Evolutionary conservation across 2,113 vertebrate genomes (phyloP), one percentile per base, ranked within the genome.

Genomic region (Albula glossodonta): DNA sequence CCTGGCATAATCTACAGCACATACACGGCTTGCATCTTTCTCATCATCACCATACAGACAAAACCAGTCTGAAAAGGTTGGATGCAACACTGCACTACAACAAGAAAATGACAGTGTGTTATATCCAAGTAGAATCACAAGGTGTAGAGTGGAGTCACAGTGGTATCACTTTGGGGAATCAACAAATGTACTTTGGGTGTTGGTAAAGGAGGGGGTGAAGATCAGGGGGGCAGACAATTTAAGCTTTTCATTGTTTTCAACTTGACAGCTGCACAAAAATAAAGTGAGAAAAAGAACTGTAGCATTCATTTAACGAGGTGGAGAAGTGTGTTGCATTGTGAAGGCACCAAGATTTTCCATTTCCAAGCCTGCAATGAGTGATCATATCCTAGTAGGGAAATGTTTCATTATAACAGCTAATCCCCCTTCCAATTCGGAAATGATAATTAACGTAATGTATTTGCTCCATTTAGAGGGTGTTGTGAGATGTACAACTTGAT

Each of bases 231-330:
- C 81, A 74, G 86, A 89, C 86, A 88, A 91, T 91, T 91, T 91
- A 87, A 91, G 85, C 83, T 86, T 88, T 92, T 94, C 89, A 90
- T 90, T 91, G 89, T 91, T 90, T 91, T 88, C 84, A 89, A 89
- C 86, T 87, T 92, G 94, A 94, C 92, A 95, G 93, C 91, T 90
- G 84, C 83, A 87, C 86, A 86, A 60, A 82, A 63, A 82, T 63
- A 78, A 89, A 87, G 89, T 89, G 86, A 93, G 89, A 91, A 90
- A 93, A 92, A 93, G 92, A 93, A 91, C 91, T 93, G 93, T 93
- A 91, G 90, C 85, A 91, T 93, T 94, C 93, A 94, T 94, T 94
- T 95, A 95, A 94, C 93, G 93, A 92, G 48, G 49, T 83, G 10
- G 90, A 92, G 90, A 90, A 92, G 92, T 79, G 88, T 84, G 85